Base-by-base conservation (phyloP, 2,113 vertebrate species). In the Helogale parvula region DNA sequence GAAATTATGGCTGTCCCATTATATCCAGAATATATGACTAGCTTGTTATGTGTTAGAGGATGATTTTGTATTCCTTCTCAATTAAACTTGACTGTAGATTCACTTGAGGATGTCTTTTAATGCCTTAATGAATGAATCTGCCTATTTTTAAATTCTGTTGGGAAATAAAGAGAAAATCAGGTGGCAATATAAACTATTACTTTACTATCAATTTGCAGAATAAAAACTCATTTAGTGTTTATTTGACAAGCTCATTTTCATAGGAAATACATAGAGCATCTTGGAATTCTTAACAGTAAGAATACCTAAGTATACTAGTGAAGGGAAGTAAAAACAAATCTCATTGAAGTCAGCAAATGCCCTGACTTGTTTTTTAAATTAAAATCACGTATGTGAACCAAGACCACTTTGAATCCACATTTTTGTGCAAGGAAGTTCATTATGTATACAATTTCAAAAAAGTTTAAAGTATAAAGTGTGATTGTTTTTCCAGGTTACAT, bases 251-350 rank as follows among this genome's bases (percentile, higher is more conserved):
- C 10, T 97, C 21, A 54, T 52, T 94, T 82, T 98, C 85, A 88
- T 63, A 97, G 86, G 7, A 96, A 98, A 92, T 76, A 77, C 25
- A 82, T 1, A 52, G 31, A 95, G 84, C 60, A 95, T 93, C 57
- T 50, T 93, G n/a, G 79, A 98, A 88, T 27, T 96, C 14, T 96
- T 89, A 86, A 21, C 7, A 88, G 65, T 93, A 97, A 94, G 27
- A 81, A 94, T 86, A n/a, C 50, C 63, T 77, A 93, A 95, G 29
- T 50, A 50, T 17, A 95, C 92, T 5, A 9, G 7, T 95, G 95
- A 96, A 98, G 29, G 89, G 81, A 98, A 93, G 69, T 60, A 93
- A 97, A 97, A 91, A 68, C 10, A 97, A 97, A 98, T 98, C 77
- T 96, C 94, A 69, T 19, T 91, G 31, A 90, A 71, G 5, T 7